These are phyloP conservation scores for Drosophila melanosoma DNA, from an alignment of 2,888 invertebrate genomes.

Conservation along the genomic window DNA sequence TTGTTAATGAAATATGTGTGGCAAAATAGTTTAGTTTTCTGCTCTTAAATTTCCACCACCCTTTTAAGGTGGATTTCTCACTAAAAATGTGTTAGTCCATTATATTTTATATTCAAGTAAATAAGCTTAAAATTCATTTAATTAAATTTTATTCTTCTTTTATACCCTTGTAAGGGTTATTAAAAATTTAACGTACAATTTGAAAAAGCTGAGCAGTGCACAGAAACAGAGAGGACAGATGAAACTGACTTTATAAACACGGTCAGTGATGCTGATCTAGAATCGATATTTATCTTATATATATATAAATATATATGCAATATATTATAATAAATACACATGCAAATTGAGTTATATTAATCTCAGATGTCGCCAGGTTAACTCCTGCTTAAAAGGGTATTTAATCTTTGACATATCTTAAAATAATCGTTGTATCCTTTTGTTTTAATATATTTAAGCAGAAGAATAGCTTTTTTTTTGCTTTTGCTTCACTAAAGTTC, in stretches of 20 bases:
- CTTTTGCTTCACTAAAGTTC: background rate
- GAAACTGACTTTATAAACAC: too few relatives aligned
- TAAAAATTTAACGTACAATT: too few relatives aligned
- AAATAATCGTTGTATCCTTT: background rate
- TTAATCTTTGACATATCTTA: background rate
- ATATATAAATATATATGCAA: background rate
- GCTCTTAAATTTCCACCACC: background rate
- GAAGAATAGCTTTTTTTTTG: background rate
- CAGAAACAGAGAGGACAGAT: too few relatives aligned
- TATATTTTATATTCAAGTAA: background rate
- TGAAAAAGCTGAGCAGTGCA: too few relatives aligned
- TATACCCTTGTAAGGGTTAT: too few relatives aligned
- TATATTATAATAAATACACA: background rate
- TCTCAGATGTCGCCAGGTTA: background rate
- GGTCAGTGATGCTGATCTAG: too few relatives aligned
- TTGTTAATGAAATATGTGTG: background rate
- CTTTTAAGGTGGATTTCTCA: background rate
- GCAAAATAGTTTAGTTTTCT: background rate
- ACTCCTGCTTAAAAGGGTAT: background rate
- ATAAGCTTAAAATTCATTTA: background rate
- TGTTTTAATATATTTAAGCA: background rate
- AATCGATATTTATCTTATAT: background rate
- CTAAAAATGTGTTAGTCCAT: background rate
- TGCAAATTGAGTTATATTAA: background rate
- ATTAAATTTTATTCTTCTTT: background rate